phyloP scores from a whole-genome alignment of 2,113 vertebrate species.

The Burhinus bistriatus region DNA sequence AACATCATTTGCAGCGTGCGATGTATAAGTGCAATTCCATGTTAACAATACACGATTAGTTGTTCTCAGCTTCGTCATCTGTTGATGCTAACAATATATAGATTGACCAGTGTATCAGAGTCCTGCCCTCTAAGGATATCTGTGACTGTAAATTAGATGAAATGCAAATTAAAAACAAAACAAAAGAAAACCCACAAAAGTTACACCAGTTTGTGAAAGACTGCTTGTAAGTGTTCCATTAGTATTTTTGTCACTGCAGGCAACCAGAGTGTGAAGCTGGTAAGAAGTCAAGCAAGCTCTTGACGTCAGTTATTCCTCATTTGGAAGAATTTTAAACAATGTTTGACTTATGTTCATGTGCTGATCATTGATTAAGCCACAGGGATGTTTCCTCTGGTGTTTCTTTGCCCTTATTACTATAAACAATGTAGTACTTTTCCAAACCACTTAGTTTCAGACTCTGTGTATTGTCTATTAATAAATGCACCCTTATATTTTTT shows the following conservation, averaged over 20 bases:
- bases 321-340: slow-evolving; percentile 68
- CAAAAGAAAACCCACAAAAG: not conserved
- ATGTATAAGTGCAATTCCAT: not conserved
- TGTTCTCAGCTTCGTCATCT: not conserved
- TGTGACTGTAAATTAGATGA: slow-evolving; percentile 33
- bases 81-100: not conserved
- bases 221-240: not conserved
- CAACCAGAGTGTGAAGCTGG: slow-evolving; percentile 67
- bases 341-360: slow-evolving; percentile 65
- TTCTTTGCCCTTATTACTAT: slow-evolving; percentile 66
- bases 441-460: slow-evolving; percentile 26
- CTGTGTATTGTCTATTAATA: slow-evolving; percentile 20
- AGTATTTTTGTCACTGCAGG: slow-evolving; percentile 62
- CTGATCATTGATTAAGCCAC: slow-evolving; percentile 74
- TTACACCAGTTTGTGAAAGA: not conserved
- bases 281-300: slow-evolving; percentile 68
- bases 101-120: not conserved
- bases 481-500: not conserved
- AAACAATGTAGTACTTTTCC: slow-evolving; percentile 63
- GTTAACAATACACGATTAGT: not conserved
- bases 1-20: not conserved
- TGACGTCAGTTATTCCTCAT: slow-evolving; percentile 76
- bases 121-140: not conserved
- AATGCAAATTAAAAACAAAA: not conserved
- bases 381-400: slow-evolving; percentile 68